These are phyloP conservation scores for Cyphomyrus plagiostoma DNA, from an alignment of 2,113 vertebrate species.

Conservation along the genomic window DNA sequence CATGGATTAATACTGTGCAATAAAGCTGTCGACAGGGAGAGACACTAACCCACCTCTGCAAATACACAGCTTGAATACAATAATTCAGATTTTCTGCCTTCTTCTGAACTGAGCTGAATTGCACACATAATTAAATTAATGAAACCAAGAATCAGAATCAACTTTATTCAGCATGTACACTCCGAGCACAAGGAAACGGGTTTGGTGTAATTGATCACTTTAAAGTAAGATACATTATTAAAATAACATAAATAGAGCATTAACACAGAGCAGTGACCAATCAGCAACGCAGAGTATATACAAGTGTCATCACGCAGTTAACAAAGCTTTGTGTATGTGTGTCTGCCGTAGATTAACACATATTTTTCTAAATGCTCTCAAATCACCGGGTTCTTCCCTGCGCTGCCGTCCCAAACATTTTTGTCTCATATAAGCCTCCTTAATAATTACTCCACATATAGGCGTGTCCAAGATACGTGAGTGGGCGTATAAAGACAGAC, in stretches of 20 bases:
- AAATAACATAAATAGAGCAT: background rate
- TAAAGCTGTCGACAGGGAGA: background rate
- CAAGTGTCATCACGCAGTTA: background rate
- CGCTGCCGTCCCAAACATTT: background rate
- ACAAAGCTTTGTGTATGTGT: background rate
- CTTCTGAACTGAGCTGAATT: background rate
- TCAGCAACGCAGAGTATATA: background rate
- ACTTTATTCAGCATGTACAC: background rate
- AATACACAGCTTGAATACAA: background rate
- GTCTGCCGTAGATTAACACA: background rate
- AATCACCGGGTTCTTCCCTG: background rate
- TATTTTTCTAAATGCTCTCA: background rate
- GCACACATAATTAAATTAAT: background rate
- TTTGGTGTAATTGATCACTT: background rate
- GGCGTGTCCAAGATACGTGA: background rate
- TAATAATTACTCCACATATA: background rate
- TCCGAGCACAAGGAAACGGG: background rate
- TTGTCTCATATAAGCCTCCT: background rate
- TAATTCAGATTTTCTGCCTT: background rate
- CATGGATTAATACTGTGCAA: background rate
- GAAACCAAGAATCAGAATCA: background rate
- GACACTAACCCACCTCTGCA: background rate
- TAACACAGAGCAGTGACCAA: background rate
- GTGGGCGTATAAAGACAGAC: background rate
- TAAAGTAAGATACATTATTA: background rate